Evolutionary conservation across 2,888 invertebrate species (phyloP).

Genomic region (Amiota minor): DNA sequence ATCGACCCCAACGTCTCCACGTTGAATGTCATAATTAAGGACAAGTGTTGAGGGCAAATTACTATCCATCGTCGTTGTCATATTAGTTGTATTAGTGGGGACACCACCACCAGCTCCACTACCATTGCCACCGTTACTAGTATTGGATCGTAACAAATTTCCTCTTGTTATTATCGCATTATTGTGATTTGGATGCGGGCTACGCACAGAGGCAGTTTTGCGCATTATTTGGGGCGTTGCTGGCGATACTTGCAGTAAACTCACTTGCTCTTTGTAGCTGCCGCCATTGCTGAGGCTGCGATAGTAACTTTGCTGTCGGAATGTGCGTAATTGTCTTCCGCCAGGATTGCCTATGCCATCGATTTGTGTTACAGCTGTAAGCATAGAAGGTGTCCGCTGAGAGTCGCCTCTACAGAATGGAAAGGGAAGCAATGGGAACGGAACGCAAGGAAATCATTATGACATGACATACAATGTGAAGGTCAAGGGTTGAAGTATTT

Average conservation of each 20-base stretch:
- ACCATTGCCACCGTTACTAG: neutral
- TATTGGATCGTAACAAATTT: conserved; percentile 35
- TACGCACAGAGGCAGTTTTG: conserved; percentile 57
- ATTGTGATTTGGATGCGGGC: conserved; percentile 52
- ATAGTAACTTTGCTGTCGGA: conserved; percentile 69
- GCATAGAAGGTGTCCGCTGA: conserved; percentile 72
- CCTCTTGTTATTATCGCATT: conserved; percentile 46
- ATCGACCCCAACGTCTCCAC: conserved; percentile 58
- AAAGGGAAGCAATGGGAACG: neutral
- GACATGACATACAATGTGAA: neutral
- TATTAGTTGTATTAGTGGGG: conserved; percentile 45
- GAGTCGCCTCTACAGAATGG: conserved; percentile 68
- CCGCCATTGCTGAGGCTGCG: conserved; percentile 64
- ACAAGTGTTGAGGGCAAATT: conserved; percentile 51
- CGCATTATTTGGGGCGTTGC: conserved; percentile 56
- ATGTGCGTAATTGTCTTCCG: conserved; percentile 66
- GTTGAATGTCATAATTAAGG: conserved; percentile 60
- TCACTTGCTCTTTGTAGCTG: conserved; percentile 63
- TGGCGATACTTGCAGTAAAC: conserved; percentile 56
- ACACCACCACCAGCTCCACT: neutral
- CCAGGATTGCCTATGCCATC: conserved; percentile 61
- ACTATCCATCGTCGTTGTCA: neutral
- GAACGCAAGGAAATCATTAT: neutral
- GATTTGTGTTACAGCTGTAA: conserved; percentile 73
- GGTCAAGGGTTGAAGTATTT: neutral